Evolutionary conservation across 2,113 vertebrate species (phyloP), one percentile per base, ranked within the genome.

Genomic region (Cyprinodon tularosa): DNA sequence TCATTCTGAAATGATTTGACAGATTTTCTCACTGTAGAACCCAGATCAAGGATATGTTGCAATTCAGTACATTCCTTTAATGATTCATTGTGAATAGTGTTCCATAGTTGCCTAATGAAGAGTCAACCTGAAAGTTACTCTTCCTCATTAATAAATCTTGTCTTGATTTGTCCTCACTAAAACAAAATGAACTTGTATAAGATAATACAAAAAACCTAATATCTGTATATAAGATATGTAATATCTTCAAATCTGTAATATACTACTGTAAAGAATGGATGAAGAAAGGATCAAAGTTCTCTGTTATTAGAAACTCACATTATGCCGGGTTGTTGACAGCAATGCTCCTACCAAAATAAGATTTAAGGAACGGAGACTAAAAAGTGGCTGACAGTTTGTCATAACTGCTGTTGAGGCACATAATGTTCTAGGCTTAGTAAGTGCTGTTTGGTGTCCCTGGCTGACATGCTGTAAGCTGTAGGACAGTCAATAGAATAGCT

Each of bases 261-360:
- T 29, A 29, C 29, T 29, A 72, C 42, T 42, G 48, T 67, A 38
- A 38, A 50, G 40, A 39, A 48, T 74, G n/a, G 67, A 9, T 64
- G 36, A 69, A 70, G 68, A 47, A n/a, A 60, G 60, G 4, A 74
- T 42, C n/a, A 20, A n/a, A 14, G 48, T 62, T 66, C 36, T 68
- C 29, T 13, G 68, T 66, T 66, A 72, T 36, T 62, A 74, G 9
- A 68, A 66, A 76, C 50, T 66, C 3, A 11, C 17, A 44, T 47
- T 17, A 67, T 2, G 40, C 42, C 22, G 29, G 14, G 14, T 15
- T 38, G 39, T 59, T 13, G 48, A 10, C 40, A 79, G 63, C 47
- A 64, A 42, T 64, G 60, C 65, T 59, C 4, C 68, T 42, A 65
- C 57, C 63, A 12, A 77, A 36, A 29, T 50, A 8, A 57, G 29